Evolutionary conservation across 37 sponge, comb jelly and placozoan genomes (phyloP).

Genomic region (Oopsacas minuta): DNA sequence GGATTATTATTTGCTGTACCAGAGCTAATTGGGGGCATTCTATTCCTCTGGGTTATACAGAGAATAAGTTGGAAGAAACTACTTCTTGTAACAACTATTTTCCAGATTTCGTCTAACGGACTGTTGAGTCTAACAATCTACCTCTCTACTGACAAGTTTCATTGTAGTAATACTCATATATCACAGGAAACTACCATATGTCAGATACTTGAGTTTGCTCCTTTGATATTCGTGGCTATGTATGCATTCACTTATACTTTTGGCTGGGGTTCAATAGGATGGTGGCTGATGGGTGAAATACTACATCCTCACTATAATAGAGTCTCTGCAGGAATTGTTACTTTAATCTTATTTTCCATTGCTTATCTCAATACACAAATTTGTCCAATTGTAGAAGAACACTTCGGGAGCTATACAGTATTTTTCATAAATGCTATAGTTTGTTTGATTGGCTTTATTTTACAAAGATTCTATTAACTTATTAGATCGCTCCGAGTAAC

Average conservation of each 20-base stretch:
- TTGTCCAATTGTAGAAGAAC: not conserved
- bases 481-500: too few relatives aligned
- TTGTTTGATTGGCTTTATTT: not conserved
- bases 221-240: not conserved
- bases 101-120: not conserved
- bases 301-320: not conserved
- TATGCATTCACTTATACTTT: not conserved
- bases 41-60: not conserved
- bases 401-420: not conserved
- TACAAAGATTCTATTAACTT: not conserved
- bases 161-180: not conserved
- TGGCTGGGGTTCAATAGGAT: conserved; percentile 2
- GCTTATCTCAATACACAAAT: not conserved
- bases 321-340: not conserved
- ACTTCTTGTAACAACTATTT: not conserved
- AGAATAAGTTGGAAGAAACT: not conserved
- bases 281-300: not conserved
- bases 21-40: not conserved
- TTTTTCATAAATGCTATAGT: not conserved
- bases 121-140: not conserved
- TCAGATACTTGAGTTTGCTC: not conserved
- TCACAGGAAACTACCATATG: not conserved
- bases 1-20: not conserved
- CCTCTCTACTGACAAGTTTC: not conserved
- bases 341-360: not conserved